phyloP scores from a whole-genome alignment of 1,140 invertebrate genomes.

The Acromyrmex echinatior region DNA sequence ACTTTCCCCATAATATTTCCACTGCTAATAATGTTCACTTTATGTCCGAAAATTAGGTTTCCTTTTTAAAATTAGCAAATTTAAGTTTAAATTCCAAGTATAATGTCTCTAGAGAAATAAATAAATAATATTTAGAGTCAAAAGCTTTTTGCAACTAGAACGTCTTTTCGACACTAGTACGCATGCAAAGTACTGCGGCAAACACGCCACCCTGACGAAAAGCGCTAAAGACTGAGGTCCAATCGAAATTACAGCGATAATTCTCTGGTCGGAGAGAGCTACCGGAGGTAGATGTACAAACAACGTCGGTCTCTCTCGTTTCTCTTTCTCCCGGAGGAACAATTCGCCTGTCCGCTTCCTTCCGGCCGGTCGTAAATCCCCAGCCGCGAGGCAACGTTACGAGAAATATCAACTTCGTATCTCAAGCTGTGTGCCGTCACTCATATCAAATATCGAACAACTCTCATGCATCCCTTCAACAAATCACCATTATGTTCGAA shows the following conservation, averaged over 20 bases:
- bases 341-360: constrained; percentile 42
- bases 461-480: neutral
- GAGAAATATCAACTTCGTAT: constrained; percentile 54
- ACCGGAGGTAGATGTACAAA: constrained; percentile 43
- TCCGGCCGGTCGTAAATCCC: constrained; percentile 52
- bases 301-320: constrained; percentile 29
- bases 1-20: neutral
- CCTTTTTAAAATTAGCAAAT: too few species aligned
- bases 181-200: neutral
- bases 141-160: neutral
- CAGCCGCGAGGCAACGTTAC: constrained; percentile 12
- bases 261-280: constrained; percentile 25
- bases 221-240: constrained; percentile 23
- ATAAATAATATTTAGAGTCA: neutral
- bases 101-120: neutral
- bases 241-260: constrained; percentile 45
- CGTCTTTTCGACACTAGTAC: neutral
- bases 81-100: neutral
- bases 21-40: neutral
- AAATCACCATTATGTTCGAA: too few species aligned
- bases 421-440: neutral
- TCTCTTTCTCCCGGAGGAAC: constrained; percentile 41
- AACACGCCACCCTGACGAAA: neutral
- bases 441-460: constrained; percentile 4
- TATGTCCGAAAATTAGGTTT: neutral